These are phyloP conservation scores for Colletes gigas DNA, from an alignment of 1,140 invertebrate species.

Conservation along the genomic window DNA sequence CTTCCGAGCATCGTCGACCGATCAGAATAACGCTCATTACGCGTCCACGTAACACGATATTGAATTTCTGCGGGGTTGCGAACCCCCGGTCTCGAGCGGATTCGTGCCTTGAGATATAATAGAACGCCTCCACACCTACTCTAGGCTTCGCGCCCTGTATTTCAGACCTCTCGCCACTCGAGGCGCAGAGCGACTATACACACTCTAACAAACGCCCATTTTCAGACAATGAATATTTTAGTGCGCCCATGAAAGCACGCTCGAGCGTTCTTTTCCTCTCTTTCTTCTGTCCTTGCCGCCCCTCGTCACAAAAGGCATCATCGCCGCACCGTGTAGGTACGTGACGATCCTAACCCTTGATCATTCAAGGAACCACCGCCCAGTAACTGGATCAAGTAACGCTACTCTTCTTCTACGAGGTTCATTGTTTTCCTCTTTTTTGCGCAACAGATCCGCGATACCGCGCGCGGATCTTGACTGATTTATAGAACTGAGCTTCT, in stretches of 20 bases:
- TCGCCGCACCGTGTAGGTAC: slow-evolving; percentile 32
- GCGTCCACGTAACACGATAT: slow-evolving; percentile 62
- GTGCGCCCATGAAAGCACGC: slow-evolving; percentile 58
- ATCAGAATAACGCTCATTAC: slow-evolving; percentile 57
- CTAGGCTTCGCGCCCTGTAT: slow-evolving; percentile 27
- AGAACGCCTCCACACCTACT: slow-evolving; percentile 61
- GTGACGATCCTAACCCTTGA: slow-evolving; percentile 46
- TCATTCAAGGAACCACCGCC: slow-evolving; percentile 49
- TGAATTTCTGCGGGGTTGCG: slow-evolving; percentile 58
- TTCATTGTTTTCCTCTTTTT: slow-evolving; percentile 46
- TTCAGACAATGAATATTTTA: slow-evolving; percentile 74
- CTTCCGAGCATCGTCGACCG: slow-evolving; percentile 26
- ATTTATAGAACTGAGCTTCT: slow-evolving; percentile 7
- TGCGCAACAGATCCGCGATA: slow-evolving; percentile 40
- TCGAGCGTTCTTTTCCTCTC: slow-evolving; percentile 41
- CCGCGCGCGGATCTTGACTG: slow-evolving; percentile 22
- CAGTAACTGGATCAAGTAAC: slow-evolving; percentile 64
- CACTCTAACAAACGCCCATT: slow-evolving; percentile 69
- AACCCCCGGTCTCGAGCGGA: slow-evolving; percentile 36
- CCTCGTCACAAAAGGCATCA: slow-evolving; percentile 63
- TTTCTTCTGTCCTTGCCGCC: slow-evolving; percentile 46
- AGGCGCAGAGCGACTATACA: slow-evolving; percentile 49
- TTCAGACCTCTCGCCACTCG: slow-evolving; percentile 47
- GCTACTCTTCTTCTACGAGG: slow-evolving; percentile 21
- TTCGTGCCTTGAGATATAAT: slow-evolving; percentile 66